Evolutionary conservation across 2,113 vertebrate genomes (phyloP), one percentile per base, ranked within the genome.

Genomic region (Phycodurus eques): DNA sequence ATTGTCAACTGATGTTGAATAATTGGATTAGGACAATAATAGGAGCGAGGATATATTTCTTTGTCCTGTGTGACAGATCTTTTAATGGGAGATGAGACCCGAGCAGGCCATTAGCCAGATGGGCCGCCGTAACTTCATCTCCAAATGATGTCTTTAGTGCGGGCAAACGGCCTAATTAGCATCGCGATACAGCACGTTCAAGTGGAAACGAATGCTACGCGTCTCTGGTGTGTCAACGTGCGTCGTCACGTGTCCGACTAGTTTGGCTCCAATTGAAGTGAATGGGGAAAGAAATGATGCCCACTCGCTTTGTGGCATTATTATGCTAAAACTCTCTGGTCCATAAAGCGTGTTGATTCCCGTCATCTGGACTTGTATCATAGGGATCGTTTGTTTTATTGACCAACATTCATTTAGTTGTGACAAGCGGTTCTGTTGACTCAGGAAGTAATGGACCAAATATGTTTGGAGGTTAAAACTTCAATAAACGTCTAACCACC

Each of bases 1-100:
- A 81, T 85, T 75, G 77, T 84, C 88, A 77, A 74, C 75, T 73
- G 83, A 90, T 90, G 88, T 89, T 79, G 80, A 91, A 88, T 88
- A 92, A 92, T 92, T 91, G 89, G 88, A 91, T 92, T 85, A 87
- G 83, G 90, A 92, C 92, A 92, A 91, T 92, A 92, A 93, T 92
- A 92, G 92, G 56, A 27, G 88, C 89, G 90, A 91, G 84, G 84
- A 86, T 91, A 90, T 86, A 88, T 90, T 86, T 89, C 87, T 89
- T 90, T 91, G 83, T 92, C 87, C 91, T 88, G 85, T 74, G 87
- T 88, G 87, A 89, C 89, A 80, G 86, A 90, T 89, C 83, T 92
- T 90, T 92, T 92, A 92, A 92, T 92, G 85, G 87, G 80, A 90
- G 87, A 80, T 86, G 82, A 92, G 89, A 90, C 90, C 90, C 88